Conservation (phyloP, 1,140 invertebrate genomes). For the Drosophila pseudoobscura region DNA sequence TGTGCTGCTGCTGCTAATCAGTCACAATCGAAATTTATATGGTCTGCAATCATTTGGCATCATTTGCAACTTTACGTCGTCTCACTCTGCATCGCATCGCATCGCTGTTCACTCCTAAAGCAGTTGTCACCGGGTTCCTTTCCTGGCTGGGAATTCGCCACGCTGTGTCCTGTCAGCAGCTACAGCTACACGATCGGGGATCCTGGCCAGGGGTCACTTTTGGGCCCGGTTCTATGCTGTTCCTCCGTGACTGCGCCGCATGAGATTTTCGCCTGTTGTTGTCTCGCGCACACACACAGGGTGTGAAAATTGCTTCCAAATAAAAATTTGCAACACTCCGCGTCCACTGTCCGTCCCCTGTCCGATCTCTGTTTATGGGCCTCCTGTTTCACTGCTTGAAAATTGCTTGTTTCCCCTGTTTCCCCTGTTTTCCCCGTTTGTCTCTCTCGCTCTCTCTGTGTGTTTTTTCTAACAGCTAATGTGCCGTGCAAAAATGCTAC, state of each 20-base stretch:
- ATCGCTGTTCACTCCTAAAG: slow-evolving; percentile 26
- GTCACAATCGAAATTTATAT: slow-evolving; percentile 78
- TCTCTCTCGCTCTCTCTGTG: slow-evolving; percentile 28
- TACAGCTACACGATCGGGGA: slow-evolving; percentile 28
- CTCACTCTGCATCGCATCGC: slow-evolving; percentile 1
- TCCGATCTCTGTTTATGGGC: slow-evolving; percentile 33
- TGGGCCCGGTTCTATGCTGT: too few species aligned
- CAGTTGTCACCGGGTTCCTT: slow-evolving; percentile 67
- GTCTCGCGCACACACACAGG: slow-evolving; percentile 38
- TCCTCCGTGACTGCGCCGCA: slow-evolving; percentile 21
- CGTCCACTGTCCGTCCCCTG: not conserved
- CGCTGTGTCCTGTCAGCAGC: slow-evolving; percentile 70
- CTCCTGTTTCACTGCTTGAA: slow-evolving; percentile 28
- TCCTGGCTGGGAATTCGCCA: slow-evolving; percentile 47
- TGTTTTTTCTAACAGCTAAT: slow-evolving; percentile 53
- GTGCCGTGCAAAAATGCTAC: slow-evolving; percentile 72
- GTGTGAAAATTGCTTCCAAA: slow-evolving; percentile 82
- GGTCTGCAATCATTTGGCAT: slow-evolving; percentile 80
- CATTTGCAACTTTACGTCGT: slow-evolving; percentile 65
- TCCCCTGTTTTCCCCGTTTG: slow-evolving; percentile 22
- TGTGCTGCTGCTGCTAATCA: slow-evolving; percentile 52
- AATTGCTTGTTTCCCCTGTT: too few species aligned
- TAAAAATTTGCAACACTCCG: slow-evolving; percentile 79
- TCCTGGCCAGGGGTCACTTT: slow-evolving; percentile 40
- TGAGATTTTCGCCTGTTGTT: slow-evolving; percentile 43